A percentile compares a stretch with the other conserved stretches of the same genome.
Conservation (phyloP, 2,113 vertebrate species). For the Actinemys pallida region DNA sequence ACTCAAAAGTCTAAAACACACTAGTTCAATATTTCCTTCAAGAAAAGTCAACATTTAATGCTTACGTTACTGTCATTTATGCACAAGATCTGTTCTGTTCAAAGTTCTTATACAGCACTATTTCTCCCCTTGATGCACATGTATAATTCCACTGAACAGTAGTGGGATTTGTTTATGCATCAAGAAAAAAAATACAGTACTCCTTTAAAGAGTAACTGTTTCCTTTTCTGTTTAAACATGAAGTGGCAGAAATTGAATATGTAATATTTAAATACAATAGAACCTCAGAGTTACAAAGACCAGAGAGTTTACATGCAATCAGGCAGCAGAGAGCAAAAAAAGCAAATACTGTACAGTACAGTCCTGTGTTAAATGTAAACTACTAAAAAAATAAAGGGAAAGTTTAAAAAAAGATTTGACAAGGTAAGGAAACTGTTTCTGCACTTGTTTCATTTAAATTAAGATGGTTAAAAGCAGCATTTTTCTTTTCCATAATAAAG, state of each 20-base stretch:
- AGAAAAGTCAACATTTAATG: not conserved
- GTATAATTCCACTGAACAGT: not conserved
- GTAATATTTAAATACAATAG: not conserved
- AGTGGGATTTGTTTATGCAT: not conserved
- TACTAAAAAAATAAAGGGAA: too few relatives aligned
- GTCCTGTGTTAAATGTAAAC: too few relatives aligned
- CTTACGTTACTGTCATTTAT: not conserved
- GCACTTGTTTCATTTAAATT: too few relatives aligned
- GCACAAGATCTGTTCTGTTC: not conserved
- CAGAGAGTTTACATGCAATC: too few relatives aligned
- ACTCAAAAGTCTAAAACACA: not conserved
- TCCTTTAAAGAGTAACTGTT: not conserved
- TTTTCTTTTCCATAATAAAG: too few relatives aligned
- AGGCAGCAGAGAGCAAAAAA: too few relatives aligned
- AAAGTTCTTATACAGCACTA: not conserved
- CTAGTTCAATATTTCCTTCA: not conserved
- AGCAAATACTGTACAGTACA: too few relatives aligned
- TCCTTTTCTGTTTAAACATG: not conserved
- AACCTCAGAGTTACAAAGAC: too few relatives aligned
- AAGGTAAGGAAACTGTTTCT: too few relatives aligned
- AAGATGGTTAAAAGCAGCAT: too few relatives aligned
- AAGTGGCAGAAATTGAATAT: not conserved
- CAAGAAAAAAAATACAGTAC: not conserved
- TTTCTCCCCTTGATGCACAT: not conserved
- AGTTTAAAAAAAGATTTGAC: too few relatives aligned